Conservation (phyloP, 1,140 invertebrate genomes). For the Nasonia longicornis region DNA sequence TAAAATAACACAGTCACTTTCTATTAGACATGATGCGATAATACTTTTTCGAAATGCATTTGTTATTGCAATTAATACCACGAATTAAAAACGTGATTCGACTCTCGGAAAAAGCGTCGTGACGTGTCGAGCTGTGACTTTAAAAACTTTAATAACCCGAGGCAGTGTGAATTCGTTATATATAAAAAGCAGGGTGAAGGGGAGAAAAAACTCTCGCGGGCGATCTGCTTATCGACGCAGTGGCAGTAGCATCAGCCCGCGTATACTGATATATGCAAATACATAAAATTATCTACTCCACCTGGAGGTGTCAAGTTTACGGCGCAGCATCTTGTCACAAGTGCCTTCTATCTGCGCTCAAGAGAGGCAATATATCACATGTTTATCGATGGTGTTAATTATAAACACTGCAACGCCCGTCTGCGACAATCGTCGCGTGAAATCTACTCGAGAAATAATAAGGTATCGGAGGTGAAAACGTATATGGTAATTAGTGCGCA, state of each 20-base stretch:
- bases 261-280: neutral
- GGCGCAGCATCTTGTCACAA: neutral
- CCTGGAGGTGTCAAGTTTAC: neutral
- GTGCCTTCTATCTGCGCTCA: neutral
- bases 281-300: neutral
- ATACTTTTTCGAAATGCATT: too few relatives aligned
- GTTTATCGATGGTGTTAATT: constrained; percentile 13
- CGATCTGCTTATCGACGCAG: neutral
- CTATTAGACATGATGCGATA: too few relatives aligned
- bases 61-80: too few relatives aligned
- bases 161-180: neutral
- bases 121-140: neutral
- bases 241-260: too few relatives aligned
- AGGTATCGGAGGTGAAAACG: neutral
- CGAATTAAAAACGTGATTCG: too few relatives aligned
- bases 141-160: neutral
- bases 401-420: neutral
- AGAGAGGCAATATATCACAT: constrained; percentile 9
- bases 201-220: neutral
- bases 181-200: neutral
- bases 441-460: constrained; percentile 29
- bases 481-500: constrained; percentile 9
- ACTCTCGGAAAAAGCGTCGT: too few relatives aligned
- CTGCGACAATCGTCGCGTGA: neutral
- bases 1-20: too few relatives aligned